Conservation (phyloP, 2,797 vertebrate genomes). For the Avahi laniger region DNA sequence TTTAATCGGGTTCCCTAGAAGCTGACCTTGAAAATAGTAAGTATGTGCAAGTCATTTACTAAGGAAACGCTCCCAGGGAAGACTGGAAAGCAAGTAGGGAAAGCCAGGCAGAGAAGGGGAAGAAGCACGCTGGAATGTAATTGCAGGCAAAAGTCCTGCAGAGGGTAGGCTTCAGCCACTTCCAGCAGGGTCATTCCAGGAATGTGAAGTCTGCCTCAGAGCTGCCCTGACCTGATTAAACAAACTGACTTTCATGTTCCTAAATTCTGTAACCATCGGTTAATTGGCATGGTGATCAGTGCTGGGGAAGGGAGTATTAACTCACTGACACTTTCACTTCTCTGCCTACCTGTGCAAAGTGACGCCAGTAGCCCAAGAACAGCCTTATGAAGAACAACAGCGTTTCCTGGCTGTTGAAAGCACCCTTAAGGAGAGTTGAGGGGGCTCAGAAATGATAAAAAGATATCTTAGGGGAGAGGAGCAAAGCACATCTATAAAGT, state of each 20-base stretch:
- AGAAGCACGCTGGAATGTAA: neutral
- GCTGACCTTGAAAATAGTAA: neutral
- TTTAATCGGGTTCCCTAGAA: neutral
- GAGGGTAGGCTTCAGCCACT: neutral
- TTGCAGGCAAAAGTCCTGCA: neutral
- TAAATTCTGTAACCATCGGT: neutral
- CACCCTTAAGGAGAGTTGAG: no score
- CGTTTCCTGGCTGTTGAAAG: neutral
- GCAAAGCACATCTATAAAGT: neutral
- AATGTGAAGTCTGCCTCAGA: neutral
- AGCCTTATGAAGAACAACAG: neutral
- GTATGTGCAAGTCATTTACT: neutral
- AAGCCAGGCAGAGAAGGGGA: neutral
- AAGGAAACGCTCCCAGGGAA: neutral
- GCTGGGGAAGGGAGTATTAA: neutral
- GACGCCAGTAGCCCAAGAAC: neutral
- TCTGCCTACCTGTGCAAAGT: neutral
- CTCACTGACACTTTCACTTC: neutral
- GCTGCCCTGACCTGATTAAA: neutral
- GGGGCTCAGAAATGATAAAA: neutral
- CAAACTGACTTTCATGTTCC: neutral
- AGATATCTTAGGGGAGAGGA: neutral
- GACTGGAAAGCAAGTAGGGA: neutral
- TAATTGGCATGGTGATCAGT: no score
- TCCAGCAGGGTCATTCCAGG: neutral